Percentiles rank a stretch among this genome's conserved stretches.
Evolutionary conservation across 2,113 vertebrate genomes (phyloP).

Genomic region (Lasiurus cinereus): DNA sequence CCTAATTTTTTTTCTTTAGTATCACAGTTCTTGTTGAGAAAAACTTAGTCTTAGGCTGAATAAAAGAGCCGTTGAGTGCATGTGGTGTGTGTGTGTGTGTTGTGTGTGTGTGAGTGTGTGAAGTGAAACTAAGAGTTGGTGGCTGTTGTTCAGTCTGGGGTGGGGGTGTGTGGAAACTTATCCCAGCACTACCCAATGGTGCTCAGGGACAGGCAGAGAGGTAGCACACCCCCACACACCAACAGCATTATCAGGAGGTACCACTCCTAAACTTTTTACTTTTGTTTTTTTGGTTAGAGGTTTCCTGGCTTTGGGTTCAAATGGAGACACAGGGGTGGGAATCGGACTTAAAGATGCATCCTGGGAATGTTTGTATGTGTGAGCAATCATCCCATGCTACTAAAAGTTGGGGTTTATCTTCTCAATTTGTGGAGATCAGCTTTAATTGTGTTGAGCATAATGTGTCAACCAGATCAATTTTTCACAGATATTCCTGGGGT

Average conservation of each 20-base stretch:
- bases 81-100: too few species aligned
- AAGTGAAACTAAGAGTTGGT: background rate
- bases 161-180: background rate
- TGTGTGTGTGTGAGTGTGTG: background rate
- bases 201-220: background rate
- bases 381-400: background rate
- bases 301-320: background rate
- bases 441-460: background rate
- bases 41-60: background rate
- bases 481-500: background rate
- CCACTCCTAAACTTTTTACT: background rate
- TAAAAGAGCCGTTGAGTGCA: background rate
- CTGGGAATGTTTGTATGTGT: background rate
- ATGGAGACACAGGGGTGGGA: background rate
- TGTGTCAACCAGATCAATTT: background rate
- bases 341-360: background rate
- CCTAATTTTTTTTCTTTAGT: background rate
- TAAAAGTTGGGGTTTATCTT: background rate
- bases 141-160: background rate
- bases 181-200: background rate
- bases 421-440: background rate
- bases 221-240: background rate
- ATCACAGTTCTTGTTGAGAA: background rate
- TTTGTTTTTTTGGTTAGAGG: slow-evolving; percentile 13
- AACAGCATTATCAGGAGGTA: rapidly evolving